Evolutionary conservation across 2,113 vertebrate genomes (phyloP), one percentile per base, ranked within the genome.

Genomic region (Pavo muticus): DNA sequence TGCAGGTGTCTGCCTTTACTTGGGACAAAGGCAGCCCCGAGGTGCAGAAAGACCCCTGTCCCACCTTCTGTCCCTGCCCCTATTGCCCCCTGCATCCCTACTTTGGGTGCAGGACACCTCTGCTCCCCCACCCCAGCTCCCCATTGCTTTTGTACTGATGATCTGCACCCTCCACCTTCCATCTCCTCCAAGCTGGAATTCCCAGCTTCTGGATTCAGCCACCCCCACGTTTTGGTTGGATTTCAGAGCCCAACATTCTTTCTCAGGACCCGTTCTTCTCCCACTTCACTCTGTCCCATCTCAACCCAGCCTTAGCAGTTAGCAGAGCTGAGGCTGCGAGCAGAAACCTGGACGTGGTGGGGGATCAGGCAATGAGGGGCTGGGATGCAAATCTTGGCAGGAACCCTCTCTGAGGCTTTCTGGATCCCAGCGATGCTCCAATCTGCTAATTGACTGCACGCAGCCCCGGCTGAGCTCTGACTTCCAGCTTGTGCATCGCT

Each of bases 181-280:
- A 0, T 5, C 4, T 39, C 60, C 48, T 44, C 16, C 1, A 4
- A 52, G 15, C 56, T 63, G 20, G 27, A 71, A 7, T 15, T 50
- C 59, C 64, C 32, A 10, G 7, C 0, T 9, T 15, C 32, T 45
- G 40, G 16, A 5, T 23, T 40, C 35, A 52, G 21, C 23, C 54
- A 2, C 17, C 32, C n/a, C 32, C 54, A 32, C 18, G 19, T 18
- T 40, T 35, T 7, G 18, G 9, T 42, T 0, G 0, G 17, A 71
- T 67, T 75, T 48, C 47, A 4, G 6, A 37, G 10, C n/a, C 45
- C 30, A 54, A 37, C 9, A 9, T 11, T 4, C 40, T 72, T 81
- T n/a, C 65, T 44, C 24, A 25, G 52, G 6, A 30, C 10, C 29
- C 42, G 2, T 35, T 48, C 63, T n/a, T 63, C 9, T 56, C 45